Evolutionary conservation across 2,888 invertebrate species (phyloP).

Genomic region (Drosophila mettleri): DNA sequence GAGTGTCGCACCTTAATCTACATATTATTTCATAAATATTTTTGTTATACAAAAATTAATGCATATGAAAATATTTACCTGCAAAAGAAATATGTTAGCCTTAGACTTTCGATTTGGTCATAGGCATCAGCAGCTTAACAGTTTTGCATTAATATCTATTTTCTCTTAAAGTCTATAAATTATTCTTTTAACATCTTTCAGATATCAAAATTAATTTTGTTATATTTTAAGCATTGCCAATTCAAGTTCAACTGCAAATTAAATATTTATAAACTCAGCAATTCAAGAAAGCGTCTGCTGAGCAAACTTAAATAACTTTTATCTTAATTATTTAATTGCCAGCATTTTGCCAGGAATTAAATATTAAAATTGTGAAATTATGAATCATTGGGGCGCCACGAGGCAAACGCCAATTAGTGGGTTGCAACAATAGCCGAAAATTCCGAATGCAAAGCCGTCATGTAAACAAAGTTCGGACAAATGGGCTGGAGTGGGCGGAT

Average conservation of each 20-base stretch:
- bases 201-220: too few relatives aligned
- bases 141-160: too few relatives aligned
- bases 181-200: too few relatives aligned
- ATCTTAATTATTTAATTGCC: not conserved
- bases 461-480: conserved; percentile 37
- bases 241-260: not conserved
- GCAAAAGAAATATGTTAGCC: too few relatives aligned
- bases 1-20: not conserved
- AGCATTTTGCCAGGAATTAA: not conserved
- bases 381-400: conserved; percentile 10
- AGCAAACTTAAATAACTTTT: not conserved
- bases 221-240: too few relatives aligned
- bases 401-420: conserved; percentile 57
- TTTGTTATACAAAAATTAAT: not conserved
- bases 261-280: not conserved
- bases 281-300: not conserved
- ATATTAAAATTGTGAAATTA: conserved; percentile 10
- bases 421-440: conserved; percentile 36
- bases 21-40: not conserved
- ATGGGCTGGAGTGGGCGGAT: not conserved
- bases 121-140: too few relatives aligned
- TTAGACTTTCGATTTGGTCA: not conserved
- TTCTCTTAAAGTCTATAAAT: too few relatives aligned
- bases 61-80: not conserved
- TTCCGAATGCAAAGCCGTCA: conserved; percentile 20